Evolutionary conservation across 2,888 invertebrate genomes (phyloP), one percentile per base, ranked within the genome.

Genomic region (Colostygia pectinataria): DNA sequence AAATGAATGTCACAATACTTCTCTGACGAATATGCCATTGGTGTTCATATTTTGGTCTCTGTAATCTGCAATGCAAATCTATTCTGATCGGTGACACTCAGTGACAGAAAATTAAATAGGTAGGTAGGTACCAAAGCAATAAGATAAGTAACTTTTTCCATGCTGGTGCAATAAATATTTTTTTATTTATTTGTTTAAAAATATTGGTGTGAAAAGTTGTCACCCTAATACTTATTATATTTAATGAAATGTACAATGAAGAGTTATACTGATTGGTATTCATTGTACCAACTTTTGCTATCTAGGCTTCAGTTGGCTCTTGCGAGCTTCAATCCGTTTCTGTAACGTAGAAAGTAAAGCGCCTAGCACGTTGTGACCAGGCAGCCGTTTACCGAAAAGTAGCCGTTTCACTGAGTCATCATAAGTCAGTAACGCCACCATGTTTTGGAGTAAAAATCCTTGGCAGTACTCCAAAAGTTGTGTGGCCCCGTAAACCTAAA

Each of bases 341-440:
- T 97, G 97, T 56, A 97, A 84, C 1, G 96, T 96, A 13, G 93
- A 89, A 41, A 97, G 87, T 14, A 97, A 88, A 8, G 97, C 97
- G 5, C 95, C 95, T 8, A 97, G 90, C 3, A 97, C 97, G 71
- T 97, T 97, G 74, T 97, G 97, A 65, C 96, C 97, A 39, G 97
- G 97, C 55, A 97, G 89, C 70, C 97, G 95, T 80, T 97, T 97
- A 28, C 97, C 97, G 68, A 97, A 97, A 25, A 97, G 91, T 45
- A 97, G 86, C 54, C 97, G 92, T 73, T 97, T 96, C 0, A 97
- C 97, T 0, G 96, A 96, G 75, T 97, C 97, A 68, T 97, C 97
- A 71, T 96, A 97, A 0, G 97, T 97, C 36, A 97, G 90, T 15
- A 97, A 88, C n/a, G 97, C 96, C n/a, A 97, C 96, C 96, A 97